Evolutionary conservation across 1,140 invertebrate species (phyloP), one percentile per base, ranked within the genome.

Genomic region (Drosophila pandora): DNA sequence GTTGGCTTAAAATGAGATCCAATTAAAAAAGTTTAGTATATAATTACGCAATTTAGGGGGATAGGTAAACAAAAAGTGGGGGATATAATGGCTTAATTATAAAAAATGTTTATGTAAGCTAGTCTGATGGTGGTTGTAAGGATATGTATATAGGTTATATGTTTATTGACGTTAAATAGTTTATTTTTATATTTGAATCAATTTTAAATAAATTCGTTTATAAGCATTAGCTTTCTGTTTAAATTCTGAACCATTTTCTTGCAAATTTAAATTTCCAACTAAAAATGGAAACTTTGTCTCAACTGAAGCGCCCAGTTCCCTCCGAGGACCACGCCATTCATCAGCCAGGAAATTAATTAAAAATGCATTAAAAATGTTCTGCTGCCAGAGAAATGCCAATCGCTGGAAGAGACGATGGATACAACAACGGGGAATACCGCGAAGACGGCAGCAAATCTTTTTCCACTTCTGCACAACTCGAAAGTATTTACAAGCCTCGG

Each of bases 401-500:
- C 54, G 71, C 61, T 37, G 41, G 41, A 43, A 39, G 32, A 34
- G 21, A 13, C 57, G 28, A 43, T 34, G 41, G 41, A 50, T n/a
- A 21, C 71, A 64, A 41, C 61, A 54, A 60, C 79, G 64, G 79
- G 52, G 41, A 71, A 71, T 71, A 49, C 79, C 80, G 68, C 79
- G 75, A 67, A 43, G 50, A 56, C 47, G 63, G 53, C 62, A 87
- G 78, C 71, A 85, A 85, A 85, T 87, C 83, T 75, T 75, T 71
- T 87, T 72, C 82, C 83, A 87, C 83, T 87, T 77, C 74, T 57
- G 69, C 83, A 76, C 74, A 77, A 69, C 69, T 81, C 78, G 56
- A 88, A 87, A 87, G 82, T 85, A 85, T 85, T 85, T 85, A 87
- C 82, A 87, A 81, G 82, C 82, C 67, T 87, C 82, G 69, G 65